These are phyloP conservation scores for Theristicus caerulescens DNA, from an alignment of 2,113 vertebrate species.

Conservation along the genomic window DNA sequence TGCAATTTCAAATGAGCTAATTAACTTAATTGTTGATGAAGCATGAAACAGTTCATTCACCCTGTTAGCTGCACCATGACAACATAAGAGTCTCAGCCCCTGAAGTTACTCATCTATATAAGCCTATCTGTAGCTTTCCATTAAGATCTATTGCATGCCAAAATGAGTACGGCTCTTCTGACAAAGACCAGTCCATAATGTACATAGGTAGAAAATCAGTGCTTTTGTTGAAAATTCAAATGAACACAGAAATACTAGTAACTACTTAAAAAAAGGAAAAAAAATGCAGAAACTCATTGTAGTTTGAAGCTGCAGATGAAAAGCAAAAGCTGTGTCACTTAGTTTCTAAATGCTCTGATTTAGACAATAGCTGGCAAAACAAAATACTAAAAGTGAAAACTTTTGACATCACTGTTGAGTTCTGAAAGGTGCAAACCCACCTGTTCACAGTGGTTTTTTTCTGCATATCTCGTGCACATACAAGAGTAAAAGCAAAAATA, in stretches of 20 bases:
- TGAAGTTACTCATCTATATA: constrained; percentile 88
- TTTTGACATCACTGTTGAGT: background rate
- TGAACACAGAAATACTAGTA: background rate
- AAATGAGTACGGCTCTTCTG: constrained; percentile 12
- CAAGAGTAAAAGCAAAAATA: background rate
- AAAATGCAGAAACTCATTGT: background rate
- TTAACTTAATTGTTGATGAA: constrained; percentile 99
- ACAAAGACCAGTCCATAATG: constrained; percentile 38
- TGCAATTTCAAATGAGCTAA: constrained; percentile 99
- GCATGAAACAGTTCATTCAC: constrained; percentile 99
- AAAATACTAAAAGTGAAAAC: background rate
- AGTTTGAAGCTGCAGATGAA: background rate
- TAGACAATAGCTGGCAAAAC: background rate
- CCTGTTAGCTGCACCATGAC: constrained; percentile 97
- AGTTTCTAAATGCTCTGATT: background rate
- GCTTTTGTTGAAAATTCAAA: background rate
- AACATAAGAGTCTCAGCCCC: constrained; percentile 91
- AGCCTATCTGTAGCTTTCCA: constrained; percentile 86
- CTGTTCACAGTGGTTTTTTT: background rate
- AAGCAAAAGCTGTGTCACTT: background rate
- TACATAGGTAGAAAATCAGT: background rate
- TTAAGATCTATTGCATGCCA: constrained; percentile 66
- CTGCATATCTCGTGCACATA: background rate
- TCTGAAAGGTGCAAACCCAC: constrained; percentile 11
- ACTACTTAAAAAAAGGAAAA: background rate